phyloP scores from a whole-genome alignment of 2,797 vertebrate species.

The Rhadinocentrus ornatus region DNA sequence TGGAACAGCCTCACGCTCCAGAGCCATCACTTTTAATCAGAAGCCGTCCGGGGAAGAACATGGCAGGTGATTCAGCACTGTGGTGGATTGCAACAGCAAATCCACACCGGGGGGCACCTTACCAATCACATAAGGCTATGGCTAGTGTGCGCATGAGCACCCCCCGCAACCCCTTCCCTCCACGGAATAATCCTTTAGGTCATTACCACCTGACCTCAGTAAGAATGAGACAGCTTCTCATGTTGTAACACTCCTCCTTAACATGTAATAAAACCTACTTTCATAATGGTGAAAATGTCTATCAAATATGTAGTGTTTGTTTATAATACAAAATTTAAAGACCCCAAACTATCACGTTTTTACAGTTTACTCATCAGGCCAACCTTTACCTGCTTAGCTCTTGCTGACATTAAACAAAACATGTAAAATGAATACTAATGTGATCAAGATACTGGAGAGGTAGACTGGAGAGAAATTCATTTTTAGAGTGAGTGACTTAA shows the following conservation, averaged over 20 bases:
- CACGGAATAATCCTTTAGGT: constrained; percentile 61
- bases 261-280: constrained; percentile 37
- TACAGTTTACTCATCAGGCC: background rate
- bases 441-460: background rate
- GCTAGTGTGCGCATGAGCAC: constrained; percentile 45
- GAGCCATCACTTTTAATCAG: constrained; percentile 85
- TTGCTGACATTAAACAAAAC: background rate
- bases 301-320: too few relatives aligned
- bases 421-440: background rate
- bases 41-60: constrained; percentile 74
- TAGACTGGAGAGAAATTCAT: background rate
- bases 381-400: background rate
- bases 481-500: background rate
- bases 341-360: background rate
- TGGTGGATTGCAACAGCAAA: constrained; percentile 79
- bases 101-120: constrained; percentile 68
- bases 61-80: constrained; percentile 76
- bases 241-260: constrained; percentile 35
- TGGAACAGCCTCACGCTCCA: constrained; percentile 74
- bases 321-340: background rate
- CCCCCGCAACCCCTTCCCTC: constrained; percentile 1
- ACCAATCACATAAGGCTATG: constrained; percentile 63
- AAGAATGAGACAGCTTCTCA: constrained; percentile 46
- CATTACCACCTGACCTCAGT: constrained; percentile 72
- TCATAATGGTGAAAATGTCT: constrained; percentile 9